Evolutionary conservation across 2,797 vertebrate genomes (phyloP).

Genomic region (Paedocypris micromegethes): DNA sequence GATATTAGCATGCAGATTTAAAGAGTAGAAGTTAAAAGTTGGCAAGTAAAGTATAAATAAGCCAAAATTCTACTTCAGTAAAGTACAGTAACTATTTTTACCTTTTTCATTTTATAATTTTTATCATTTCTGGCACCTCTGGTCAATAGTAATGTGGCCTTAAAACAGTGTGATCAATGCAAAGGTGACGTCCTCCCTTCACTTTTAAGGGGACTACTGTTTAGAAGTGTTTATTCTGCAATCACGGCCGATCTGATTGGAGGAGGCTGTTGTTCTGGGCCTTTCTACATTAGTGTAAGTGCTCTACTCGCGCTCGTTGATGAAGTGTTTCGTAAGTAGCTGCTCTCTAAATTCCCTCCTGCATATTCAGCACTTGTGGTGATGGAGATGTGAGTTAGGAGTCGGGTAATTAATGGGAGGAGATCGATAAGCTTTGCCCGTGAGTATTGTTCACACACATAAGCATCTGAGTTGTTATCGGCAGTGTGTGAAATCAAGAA

Average conservation of each 20-base stretch:
- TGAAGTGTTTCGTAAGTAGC: conserved; percentile 65
- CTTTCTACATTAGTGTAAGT: conserved; percentile 60
- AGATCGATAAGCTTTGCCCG: conserved; percentile 56
- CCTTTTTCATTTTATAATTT: conserved; percentile 54
- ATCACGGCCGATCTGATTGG: conserved; percentile 28
- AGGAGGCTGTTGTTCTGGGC: conserved; percentile 51
- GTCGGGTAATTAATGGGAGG: conserved; percentile 64
- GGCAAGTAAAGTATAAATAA: no score
- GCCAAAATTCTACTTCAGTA: no score
- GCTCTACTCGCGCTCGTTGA: conserved; percentile 55
- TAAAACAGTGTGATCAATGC: conserved; percentile 28
- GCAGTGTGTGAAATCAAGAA: no score
- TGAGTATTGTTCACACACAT: conserved; percentile 45
- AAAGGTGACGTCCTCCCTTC: no score
- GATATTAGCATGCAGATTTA: no score
- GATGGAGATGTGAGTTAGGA: conserved; percentile 52
- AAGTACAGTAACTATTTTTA: no score
- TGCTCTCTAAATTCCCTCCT: conserved; percentile 53
- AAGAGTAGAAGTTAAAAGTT: no score
- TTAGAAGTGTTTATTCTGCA: neutral
- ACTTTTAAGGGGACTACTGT: no score
- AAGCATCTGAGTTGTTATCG: neutral
- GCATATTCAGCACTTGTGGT: conserved; percentile 63
- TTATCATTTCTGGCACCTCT: conserved; percentile 45
- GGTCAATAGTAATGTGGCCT: conserved; percentile 35